Conservation (phyloP, 2,797 vertebrate genomes). For the Oreochromis mossambicus region DNA sequence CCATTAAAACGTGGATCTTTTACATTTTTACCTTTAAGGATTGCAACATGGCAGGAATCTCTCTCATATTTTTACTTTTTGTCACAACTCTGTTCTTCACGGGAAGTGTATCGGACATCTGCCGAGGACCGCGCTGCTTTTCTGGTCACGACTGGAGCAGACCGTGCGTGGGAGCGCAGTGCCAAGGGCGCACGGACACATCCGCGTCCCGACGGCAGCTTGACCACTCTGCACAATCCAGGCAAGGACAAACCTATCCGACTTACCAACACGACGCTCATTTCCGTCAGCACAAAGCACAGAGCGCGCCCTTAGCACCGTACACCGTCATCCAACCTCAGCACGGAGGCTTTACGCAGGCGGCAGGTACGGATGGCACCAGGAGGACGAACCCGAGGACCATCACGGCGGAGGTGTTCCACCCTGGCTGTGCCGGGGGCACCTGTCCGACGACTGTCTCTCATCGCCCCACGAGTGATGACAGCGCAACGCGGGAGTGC, state of each 20-base stretch:
- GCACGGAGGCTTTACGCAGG: conserved; percentile 23
- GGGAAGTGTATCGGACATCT: conserved; percentile 52
- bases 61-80: conserved; percentile 39
- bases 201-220: conserved; percentile 30
- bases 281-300: conserved; percentile 21
- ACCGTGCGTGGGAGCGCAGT: conserved; percentile 69
- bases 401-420: conserved; percentile 70
- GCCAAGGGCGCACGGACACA: conserved; percentile 53
- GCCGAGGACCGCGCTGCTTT: conserved; percentile 70
- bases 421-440: conserved; percentile 64
- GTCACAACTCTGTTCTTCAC: conserved; percentile 3
- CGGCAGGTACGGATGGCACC: conserved; percentile 1
- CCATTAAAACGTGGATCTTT: background rate
- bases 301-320: conserved; percentile 47
- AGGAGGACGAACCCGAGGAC: conserved; percentile 65
- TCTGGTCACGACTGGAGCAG: conserved; percentile 44
- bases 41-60: conserved; percentile 50
- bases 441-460: conserved; percentile 63
- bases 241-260: conserved; percentile 37
- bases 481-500: conserved; percentile 61
- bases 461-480: conserved; percentile 36
- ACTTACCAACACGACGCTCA: conserved; percentile 54
- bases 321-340: conserved; percentile 63
- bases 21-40: background rate
- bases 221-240: conserved; percentile 25